phyloP scores from a whole-genome alignment of 2,797 vertebrate genomes.

The Basileuterus tristriatus region DNA sequence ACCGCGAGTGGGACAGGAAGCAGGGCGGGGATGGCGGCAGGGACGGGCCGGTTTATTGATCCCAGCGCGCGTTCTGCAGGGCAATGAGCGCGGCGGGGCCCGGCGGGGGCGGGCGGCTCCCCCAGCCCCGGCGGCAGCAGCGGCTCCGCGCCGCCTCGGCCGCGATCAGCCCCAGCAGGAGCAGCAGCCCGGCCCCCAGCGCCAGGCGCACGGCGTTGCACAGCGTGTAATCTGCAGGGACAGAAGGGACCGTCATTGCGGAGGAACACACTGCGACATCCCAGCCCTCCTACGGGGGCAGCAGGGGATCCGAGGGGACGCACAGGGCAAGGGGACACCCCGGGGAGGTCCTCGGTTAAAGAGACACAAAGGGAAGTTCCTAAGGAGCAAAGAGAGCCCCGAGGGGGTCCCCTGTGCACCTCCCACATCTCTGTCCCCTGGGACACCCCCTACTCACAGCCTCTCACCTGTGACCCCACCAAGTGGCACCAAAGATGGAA shows the following conservation, averaged over 20 bases:
- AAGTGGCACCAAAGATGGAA: background rate
- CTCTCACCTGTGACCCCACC: background rate
- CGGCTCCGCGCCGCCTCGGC: background rate
- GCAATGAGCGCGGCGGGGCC: no score
- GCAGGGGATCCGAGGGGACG: background rate
- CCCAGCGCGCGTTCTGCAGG: fast-evolving
- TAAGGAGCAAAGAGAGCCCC: background rate
- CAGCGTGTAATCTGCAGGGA: background rate
- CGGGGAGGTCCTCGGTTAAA: background rate
- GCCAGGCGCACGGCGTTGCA: background rate
- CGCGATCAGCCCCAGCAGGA: background rate
- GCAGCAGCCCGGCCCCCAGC: background rate
- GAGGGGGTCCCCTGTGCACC: no score
- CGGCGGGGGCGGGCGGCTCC: background rate
- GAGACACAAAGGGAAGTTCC: background rate
- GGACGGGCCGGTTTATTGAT: background rate
- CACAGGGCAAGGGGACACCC: background rate
- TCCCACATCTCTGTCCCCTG: background rate
- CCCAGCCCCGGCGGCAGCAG: background rate
- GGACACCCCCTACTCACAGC: background rate
- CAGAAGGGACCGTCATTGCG: background rate
- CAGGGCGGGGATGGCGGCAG: no score
- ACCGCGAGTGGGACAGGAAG: fast-evolving
- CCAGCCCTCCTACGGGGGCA: background rate
- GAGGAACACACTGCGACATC: background rate